Evolutionary conservation across 2,797 vertebrate genomes (phyloP).

Genomic region (Fringilla coelebs): DNA sequence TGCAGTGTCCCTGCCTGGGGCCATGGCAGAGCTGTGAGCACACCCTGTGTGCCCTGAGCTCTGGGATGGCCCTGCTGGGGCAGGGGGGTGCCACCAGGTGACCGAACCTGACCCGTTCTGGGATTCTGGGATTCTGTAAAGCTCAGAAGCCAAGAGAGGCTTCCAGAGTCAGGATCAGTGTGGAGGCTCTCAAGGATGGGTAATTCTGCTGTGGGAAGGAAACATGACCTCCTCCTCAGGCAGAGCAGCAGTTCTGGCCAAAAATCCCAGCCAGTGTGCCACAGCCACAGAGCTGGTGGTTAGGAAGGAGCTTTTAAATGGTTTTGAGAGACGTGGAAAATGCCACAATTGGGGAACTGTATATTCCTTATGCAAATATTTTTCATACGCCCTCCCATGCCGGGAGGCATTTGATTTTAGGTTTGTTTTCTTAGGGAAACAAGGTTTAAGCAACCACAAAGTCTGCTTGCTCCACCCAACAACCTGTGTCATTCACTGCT

Average conservation of each 20-base stretch:
- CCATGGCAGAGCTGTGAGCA: neutral
- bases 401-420: neutral
- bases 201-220: neutral
- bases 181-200: neutral
- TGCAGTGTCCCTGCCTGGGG: neutral
- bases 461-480: neutral
- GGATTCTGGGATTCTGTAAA: neutral
- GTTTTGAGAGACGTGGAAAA: neutral
- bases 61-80: neutral
- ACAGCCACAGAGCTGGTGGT: neutral
- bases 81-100: neutral
- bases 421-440: slow-evolving; percentile 2
- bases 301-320: neutral
- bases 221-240: neutral
- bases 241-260: neutral
- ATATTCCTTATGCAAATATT: slow-evolving; percentile 2
- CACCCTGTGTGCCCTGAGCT: neutral
- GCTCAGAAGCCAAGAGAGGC: neutral
- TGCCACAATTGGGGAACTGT: neutral
- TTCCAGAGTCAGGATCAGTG: neutral
- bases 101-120: rapidly evolving
- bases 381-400: neutral
- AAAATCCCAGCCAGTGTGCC: neutral
- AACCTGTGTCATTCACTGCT: neutral
- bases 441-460: neutral